Evolutionary conservation across 2,113 vertebrate species (phyloP), one percentile per base, ranked within the genome.

Genomic region (Sebastes schlegelii): DNA sequence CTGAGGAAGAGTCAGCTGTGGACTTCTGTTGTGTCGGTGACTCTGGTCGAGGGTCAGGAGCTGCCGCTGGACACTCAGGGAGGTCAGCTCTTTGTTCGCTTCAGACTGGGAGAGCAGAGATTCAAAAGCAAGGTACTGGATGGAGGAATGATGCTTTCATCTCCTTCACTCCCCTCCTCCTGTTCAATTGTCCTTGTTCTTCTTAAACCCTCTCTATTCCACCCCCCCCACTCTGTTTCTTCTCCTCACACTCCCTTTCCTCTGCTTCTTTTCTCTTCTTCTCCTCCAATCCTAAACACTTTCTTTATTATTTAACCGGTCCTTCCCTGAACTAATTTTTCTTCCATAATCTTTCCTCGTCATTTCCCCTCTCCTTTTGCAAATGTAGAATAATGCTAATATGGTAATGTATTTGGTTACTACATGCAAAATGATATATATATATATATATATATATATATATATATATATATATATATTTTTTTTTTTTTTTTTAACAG

Each of bases 61-160:
- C 93, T 99, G 73, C 94, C 94, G 0, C 86, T 92, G 82, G 96
- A 96, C 17, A 73, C 88, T 26, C 88, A 92, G 75, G 92, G 94
- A 9, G 97, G 91, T 45, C 84, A 98, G 51, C 83, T 97, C 83
- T 99, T 96, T 74, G 97, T 99, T 52, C 94, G 96, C 84, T 97
- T 99, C 86, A 97, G 91, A 88, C 94, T 99, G 55, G 98, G 98
- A 64, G 96, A 98, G 60, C 97, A 98, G 94, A 97, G 93, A 77
- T 98, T 97, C 89, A 99, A 94, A 84, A 99, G 98, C 94, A 99
- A 98, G 97, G 98, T 99, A 93, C 51, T 57, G 58, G 42, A 43
- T 65, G 42, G 4, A 55, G 58, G 21, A 73, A 13, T 6, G 0
- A 12, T 55, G 51, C 17, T 64, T 71, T 74, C 52, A 62, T 42